Percentiles rank a stretch among this genome's conserved stretches.
These are phyloP conservation scores for Nowickia ferox DNA, from an alignment of 2,888 invertebrate genomes.

Conservation along the genomic window DNA sequence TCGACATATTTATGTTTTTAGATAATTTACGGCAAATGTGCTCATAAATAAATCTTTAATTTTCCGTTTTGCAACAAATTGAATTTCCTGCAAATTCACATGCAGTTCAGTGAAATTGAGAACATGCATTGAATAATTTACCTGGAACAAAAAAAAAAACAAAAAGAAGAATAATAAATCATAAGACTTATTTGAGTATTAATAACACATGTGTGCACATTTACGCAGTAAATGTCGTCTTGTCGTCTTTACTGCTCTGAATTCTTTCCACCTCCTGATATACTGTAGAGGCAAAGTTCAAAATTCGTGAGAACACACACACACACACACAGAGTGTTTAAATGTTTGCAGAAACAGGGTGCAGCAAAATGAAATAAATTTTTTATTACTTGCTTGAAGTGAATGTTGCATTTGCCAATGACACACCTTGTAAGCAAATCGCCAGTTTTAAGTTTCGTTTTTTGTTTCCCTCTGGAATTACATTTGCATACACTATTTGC, in stretches of 20 bases:
- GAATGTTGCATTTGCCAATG: neutral
- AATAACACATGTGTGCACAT: slow-evolving; percentile 60
- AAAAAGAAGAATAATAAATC: slow-evolving; percentile 1
- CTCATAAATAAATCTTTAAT: slow-evolving; percentile 16
- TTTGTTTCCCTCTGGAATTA: neutral
- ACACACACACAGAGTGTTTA: neutral
- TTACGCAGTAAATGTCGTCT: slow-evolving; percentile 35
- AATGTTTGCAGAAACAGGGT: slow-evolving; percentile 4
- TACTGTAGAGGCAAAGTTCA: slow-evolving; percentile 6
- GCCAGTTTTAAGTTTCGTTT: neutral
- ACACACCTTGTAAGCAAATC: neutral
- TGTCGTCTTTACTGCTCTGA: neutral
- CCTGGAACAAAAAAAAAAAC: neutral
- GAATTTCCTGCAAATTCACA: neutral
- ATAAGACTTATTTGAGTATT: slow-evolving; percentile 45
- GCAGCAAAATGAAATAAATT: neutral
- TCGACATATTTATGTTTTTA: neutral
- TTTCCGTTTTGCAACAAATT: slow-evolving; percentile 30
- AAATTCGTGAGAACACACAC: slow-evolving; percentile 7
- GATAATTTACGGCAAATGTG: slow-evolving; percentile 2
- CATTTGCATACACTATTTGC: neutral
- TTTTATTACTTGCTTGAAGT: neutral
- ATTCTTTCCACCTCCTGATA: neutral
- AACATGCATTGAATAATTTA: slow-evolving; percentile 18
- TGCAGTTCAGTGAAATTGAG: neutral